Percentiles rank a stretch among this genome's conserved stretches.
Evolutionary conservation across 2,888 invertebrate species (phyloP).

Genomic region (Dicyrtomina minuta): DNA sequence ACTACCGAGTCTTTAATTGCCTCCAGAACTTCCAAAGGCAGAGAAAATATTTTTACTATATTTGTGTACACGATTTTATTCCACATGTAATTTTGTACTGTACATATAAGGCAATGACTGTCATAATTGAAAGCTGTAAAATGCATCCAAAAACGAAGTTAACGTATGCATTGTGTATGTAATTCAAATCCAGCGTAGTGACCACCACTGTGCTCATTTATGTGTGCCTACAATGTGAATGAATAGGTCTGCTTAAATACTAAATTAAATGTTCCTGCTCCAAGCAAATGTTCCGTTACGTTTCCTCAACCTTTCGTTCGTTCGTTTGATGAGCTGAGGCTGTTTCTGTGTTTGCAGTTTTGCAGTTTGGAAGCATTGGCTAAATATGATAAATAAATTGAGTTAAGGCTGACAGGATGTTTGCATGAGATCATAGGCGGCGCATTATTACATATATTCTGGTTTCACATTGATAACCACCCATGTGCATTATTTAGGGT

Average conservation of each 20-base stretch:
- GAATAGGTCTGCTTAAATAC: background rate
- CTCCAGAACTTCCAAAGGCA: too few relatives aligned
- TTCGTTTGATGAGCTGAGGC: background rate
- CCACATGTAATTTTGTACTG: too few relatives aligned
- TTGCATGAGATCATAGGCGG: too few relatives aligned
- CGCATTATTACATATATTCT: background rate
- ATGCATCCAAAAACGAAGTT: background rate
- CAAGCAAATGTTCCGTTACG: background rate
- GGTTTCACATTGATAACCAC: background rate
- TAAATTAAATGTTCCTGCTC: background rate
- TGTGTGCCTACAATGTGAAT: background rate
- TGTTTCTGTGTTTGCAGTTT: background rate
- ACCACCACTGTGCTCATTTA: too few relatives aligned
- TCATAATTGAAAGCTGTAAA: background rate
- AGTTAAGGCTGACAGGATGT: too few relatives aligned
- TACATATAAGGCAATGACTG: too few relatives aligned
- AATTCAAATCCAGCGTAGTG: background rate
- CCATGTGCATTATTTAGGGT: too few relatives aligned
- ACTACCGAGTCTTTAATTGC: too few relatives aligned
- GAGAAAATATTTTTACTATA: too few relatives aligned
- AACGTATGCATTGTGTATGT: background rate
- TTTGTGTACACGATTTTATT: too few relatives aligned
- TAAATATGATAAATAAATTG: too few relatives aligned
- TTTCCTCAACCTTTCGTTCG: constrained; percentile 5
- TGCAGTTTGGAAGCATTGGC: background rate